phyloP scores from a whole-genome alignment of 2,888 invertebrate genomes.

The Philereme transversata region DNA sequence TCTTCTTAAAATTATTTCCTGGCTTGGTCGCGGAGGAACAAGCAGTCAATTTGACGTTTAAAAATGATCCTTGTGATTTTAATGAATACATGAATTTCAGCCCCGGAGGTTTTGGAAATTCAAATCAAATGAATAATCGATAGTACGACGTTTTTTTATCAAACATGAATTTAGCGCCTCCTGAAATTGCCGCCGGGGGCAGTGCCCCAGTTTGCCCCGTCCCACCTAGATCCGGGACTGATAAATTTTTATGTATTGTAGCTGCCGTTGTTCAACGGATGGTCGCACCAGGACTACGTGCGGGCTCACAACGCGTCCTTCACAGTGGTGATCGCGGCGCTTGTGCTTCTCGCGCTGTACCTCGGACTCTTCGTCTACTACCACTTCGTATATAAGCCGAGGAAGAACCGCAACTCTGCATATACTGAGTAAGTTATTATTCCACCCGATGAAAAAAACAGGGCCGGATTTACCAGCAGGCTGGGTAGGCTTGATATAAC shows the following conservation, averaged over 20 bases:
- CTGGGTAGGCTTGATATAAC: too few relatives aligned
- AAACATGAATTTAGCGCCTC: too few relatives aligned
- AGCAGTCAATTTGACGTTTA: too few relatives aligned
- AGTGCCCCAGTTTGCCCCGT: neutral
- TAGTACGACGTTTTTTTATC: too few relatives aligned
- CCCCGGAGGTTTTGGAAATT: too few relatives aligned
- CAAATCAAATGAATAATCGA: too few relatives aligned
- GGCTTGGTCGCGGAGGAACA: too few relatives aligned
- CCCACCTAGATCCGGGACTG: neutral
- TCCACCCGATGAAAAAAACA: neutral
- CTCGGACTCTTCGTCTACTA: constrained; percentile 57
- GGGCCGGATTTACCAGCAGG: too few relatives aligned
- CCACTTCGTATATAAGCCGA: constrained; percentile 51
- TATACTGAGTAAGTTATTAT: constrained; percentile 55
- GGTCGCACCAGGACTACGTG: constrained; percentile 44
- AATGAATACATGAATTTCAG: too few relatives aligned
- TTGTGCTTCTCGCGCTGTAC: constrained; percentile 51
- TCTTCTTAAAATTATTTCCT: too few relatives aligned
- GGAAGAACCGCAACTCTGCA: constrained; percentile 37
- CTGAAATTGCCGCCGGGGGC: too few relatives aligned
- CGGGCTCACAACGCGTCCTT: constrained; percentile 46
- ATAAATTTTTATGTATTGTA: neutral
- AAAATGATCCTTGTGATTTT: too few relatives aligned
- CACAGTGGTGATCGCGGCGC: constrained; percentile 45
- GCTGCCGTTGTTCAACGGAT: constrained; percentile 67